These are phyloP conservation scores for Zaprionus tsacasi DNA, from an alignment of 1,140 invertebrate genomes.

Conservation along the genomic window DNA sequence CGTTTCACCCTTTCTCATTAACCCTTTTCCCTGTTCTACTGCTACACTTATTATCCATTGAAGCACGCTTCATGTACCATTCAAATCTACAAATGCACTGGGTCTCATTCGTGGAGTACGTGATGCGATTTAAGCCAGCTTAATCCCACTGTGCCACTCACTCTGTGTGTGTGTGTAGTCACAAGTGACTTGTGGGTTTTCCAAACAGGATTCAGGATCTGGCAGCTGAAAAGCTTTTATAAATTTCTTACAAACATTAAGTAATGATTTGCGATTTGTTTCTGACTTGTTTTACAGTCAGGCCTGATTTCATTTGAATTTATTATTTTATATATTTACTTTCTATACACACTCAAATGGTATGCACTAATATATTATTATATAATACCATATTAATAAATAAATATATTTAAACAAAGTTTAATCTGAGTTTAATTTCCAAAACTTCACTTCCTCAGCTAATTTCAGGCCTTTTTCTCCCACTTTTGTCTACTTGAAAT, in stretches of 20 bases:
- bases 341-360: no score
- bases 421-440: not conserved
- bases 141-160: not conserved
- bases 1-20: not conserved
- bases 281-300: no score
- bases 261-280: not conserved
- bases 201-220: slow-evolving; percentile 11
- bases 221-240: not conserved
- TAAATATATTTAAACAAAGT: no score
- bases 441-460: slow-evolving; percentile 36
- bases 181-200: slow-evolving; percentile 21
- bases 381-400: no score
- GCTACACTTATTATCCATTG: slow-evolving; percentile 43
- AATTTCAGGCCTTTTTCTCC: slow-evolving; percentile 37
- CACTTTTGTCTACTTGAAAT: slow-evolving; percentile 24
- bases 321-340: not conserved
- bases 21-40: not conserved
- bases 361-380: no score
- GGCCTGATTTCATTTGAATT: no score
- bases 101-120: slow-evolving; percentile 9
- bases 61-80: slow-evolving; percentile 35
- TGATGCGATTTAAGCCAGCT: slow-evolving; percentile 11
- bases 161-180: not conserved
- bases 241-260: not conserved
- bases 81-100: slow-evolving; percentile 46